Evolutionary conservation across 92 coral and sea anemone species (phyloP), one percentile per base, ranked within the genome.

Genomic region (Palythoa caribaeorum): DNA sequence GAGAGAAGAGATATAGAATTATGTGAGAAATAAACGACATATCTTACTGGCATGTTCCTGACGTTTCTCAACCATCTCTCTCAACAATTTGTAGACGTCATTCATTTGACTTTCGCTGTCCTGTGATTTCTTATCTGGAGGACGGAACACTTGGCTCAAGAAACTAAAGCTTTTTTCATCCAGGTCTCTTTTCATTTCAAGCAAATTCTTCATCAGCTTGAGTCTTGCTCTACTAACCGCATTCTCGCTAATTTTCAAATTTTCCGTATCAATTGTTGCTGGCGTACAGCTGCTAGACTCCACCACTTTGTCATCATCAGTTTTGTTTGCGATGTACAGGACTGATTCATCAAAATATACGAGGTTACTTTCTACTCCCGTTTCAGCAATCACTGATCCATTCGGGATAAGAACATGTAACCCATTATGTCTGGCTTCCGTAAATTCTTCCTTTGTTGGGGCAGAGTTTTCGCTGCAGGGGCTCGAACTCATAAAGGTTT

Each of bases 231-330:
- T 47, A 40, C 40, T 21, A n/a, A 47, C 15, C 6, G 40, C 71
- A 2, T 20, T 47, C 65, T 36, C 21, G 85, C 62, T 28, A 63
- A 16, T 37, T 53, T 78, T 54, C 36, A 17, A 36, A 13, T 80
- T 4, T 37, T 86, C 21, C 38, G 8, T 51, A 38, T 9, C 51
- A 19, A 53, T 21, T 11, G 40, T 51, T 38, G 71, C 11, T 10
- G 66, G 78, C 57, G 38, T 59, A 40, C 65, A 51, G 35, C 13
- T 65, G 38, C 77, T 48, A 59, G 93, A 92, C 36, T 92, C 96
- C 62, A 89, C 90, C 36, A 81, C 96, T 63, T 95, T 95, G 68
- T 93, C 98, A 75, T 95, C 98, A 51, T 95, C 98, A 14, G 98
- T 95, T 87, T 95, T 93, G 66, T 95, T 95, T 40, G 75, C 60